Base-by-base conservation (phyloP, 2,888 invertebrate genomes). In the Parelbella ahira region DNA sequence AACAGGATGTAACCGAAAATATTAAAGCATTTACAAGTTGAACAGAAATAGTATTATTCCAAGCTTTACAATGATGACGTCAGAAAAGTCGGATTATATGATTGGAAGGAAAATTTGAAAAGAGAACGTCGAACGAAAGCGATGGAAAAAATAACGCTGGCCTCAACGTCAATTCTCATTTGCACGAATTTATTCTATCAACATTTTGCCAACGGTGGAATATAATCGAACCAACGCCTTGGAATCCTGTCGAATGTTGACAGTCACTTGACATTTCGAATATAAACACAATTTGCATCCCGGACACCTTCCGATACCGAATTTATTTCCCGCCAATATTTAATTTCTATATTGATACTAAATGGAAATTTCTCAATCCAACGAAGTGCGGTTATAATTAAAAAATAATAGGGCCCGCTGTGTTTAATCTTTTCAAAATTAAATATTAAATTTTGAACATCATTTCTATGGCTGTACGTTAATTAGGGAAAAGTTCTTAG, bases 261-360 rank as follows among this genome's bases (percentile, higher is more conserved):
- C 62, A 48, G 45, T 58, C 54, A 62, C 53, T 58, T 54, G 58
- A 60, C 65, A 56, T 58, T 57, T 45, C 37, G 49, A 45, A 39
- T 44, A 65, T 58, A 64, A 67, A 68, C 60, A 68, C 54, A 63
- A 68, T 68, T 68, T 68, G 51, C 64, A 60, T 65, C 44, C 49
- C 49, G 60, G 49, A 61, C 63, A 66, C 61, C 66, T 61, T 54
- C 45, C 50, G 56, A 57, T 54, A 53, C 55, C 55, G 56, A 61
- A 60, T 57, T 56, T 60, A 34, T 44, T 37, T 49, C 56, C 13
- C 13, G 7, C 5, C 59, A 66, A 66, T 66, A 68, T 64, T 63
- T 57, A 59, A 51, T 57, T 59, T 57, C 50, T 46, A 37, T 37
- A 45, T 45, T 43, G 12, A 20, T 27, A 27, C 20, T 18, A 7